Percentiles rank a stretch among this genome's conserved stretches.
These are phyloP conservation scores for Eupsilia transversa DNA, from an alignment of 2,888 invertebrate species.

Conservation along the genomic window DNA sequence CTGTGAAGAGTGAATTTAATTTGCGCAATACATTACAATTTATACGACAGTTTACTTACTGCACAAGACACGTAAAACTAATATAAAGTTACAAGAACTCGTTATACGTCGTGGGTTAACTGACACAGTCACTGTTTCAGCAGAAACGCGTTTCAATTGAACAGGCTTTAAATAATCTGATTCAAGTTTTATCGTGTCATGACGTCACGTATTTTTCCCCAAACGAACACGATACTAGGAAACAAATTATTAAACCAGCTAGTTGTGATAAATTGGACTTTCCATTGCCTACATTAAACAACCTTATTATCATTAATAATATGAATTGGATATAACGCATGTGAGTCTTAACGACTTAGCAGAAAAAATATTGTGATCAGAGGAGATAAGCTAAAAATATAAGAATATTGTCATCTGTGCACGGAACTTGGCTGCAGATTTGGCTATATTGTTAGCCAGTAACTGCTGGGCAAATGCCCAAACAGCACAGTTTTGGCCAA, in stretches of 20 bases:
- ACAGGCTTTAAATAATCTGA: slow-evolving; percentile 42
- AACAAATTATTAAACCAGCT: slow-evolving; percentile 9
- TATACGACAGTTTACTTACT: slow-evolving; percentile 25
- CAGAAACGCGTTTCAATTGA: slow-evolving; percentile 23
- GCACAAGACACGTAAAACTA: slow-evolving; percentile 12
- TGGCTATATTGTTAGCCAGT: neutral
- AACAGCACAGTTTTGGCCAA: slow-evolving; percentile 11
- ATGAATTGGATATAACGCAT: slow-evolving; percentile 15
- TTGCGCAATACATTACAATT: slow-evolving; percentile 28
- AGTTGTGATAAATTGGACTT: slow-evolving; percentile 17
- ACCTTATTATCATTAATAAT: slow-evolving; percentile 15
- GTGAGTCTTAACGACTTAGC: neutral
- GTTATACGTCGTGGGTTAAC: slow-evolving; percentile 11
- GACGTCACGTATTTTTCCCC: slow-evolving; percentile 36
- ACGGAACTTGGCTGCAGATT: slow-evolving; percentile 9
- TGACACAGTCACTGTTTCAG: slow-evolving; percentile 12
- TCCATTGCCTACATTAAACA: slow-evolving; percentile 4
- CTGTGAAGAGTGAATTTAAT: neutral
- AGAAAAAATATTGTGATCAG: neutral
- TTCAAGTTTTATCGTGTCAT: slow-evolving; percentile 39
- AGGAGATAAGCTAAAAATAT: slow-evolving; percentile 10
- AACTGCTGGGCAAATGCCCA: slow-evolving; percentile 20
- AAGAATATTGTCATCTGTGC: neutral
- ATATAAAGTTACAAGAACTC: slow-evolving; percentile 22
- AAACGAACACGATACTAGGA: slow-evolving; percentile 47